Evolutionary conservation across 2,888 invertebrate genomes (phyloP).

Genomic region (Phyllotreta cruciferae): DNA sequence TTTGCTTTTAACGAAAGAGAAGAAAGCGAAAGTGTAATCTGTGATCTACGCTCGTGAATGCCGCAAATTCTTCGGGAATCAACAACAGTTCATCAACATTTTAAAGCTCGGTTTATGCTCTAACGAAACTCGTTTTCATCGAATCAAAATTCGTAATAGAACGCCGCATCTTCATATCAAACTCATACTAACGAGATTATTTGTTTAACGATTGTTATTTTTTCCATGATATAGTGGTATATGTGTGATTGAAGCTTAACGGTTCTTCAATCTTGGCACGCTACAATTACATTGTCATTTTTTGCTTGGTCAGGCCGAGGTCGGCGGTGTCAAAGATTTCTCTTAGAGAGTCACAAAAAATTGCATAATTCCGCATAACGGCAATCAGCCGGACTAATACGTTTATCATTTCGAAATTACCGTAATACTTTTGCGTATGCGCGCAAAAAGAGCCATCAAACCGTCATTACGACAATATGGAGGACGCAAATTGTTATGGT

Average conservation of each 20-base stretch:
- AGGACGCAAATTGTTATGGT: background rate
- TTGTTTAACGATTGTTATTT: too few species aligned
- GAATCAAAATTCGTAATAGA: too few species aligned
- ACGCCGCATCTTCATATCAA: too few species aligned
- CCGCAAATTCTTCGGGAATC: slow-evolving; percentile 22
- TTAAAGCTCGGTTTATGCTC: slow-evolving; percentile 14
- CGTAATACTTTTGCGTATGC: slow-evolving; percentile 4
- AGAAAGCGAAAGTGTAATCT: slow-evolving; percentile 25
- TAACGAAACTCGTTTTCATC: background rate
- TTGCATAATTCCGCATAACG: slow-evolving; percentile 21
- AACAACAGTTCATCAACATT: slow-evolving; percentile 11
- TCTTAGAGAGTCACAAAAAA: slow-evolving; percentile 23
- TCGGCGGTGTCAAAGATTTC: slow-evolving; percentile 25
- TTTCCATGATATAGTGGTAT: too few species aligned
- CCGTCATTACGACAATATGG: background rate
- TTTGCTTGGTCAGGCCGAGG: slow-evolving; percentile 13
- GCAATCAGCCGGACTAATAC: slow-evolving; percentile 9
- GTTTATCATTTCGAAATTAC: slow-evolving; percentile 20
- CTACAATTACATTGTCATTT: slow-evolving; percentile 21
- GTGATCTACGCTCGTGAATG: slow-evolving; percentile 22
- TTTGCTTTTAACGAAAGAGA: slow-evolving; percentile 18
- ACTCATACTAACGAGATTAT: too few species aligned
- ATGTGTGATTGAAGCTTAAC: background rate
- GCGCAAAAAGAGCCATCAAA: slow-evolving; percentile 16
- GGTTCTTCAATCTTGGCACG: background rate